Evolutionary conservation across 2,888 invertebrate species (phyloP).

Genomic region (Nomada hirtipes): DNA sequence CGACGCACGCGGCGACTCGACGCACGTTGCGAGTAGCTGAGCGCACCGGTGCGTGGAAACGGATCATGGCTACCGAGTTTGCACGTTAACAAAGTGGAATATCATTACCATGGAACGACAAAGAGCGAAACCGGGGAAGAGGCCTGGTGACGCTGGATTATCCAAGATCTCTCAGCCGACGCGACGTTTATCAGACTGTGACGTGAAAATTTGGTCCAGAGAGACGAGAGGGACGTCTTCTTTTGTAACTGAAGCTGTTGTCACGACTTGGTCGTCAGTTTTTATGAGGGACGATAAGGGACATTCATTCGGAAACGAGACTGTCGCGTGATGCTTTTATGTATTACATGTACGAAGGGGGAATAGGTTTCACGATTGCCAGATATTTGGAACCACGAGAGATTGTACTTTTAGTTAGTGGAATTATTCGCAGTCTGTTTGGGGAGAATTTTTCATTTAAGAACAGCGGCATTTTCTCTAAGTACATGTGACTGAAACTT

Average conservation of each 20-base stretch:
- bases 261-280: background rate
- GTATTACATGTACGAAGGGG: background rate
- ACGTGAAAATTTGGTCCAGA: constrained; percentile 32
- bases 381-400: too few species aligned
- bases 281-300: constrained; percentile 10
- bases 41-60: constrained; percentile 82
- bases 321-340: too few species aligned
- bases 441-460: background rate
- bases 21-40: constrained; percentile 37
- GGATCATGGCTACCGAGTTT: constrained; percentile 83
- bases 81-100: constrained; percentile 78
- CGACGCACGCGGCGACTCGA: constrained; percentile 25
- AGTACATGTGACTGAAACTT: too few species aligned
- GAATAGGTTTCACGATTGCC: background rate
- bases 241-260: background rate
- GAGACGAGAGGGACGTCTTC: background rate
- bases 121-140: constrained; percentile 11
- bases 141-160: constrained; percentile 18
- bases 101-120: constrained; percentile 69
- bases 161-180: constrained; percentile 28
- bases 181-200: constrained; percentile 45
- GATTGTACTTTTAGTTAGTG: too few species aligned
- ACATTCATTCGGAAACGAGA: background rate
- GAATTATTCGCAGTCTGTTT: background rate
- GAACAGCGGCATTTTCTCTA: too few species aligned